phyloP scores from a whole-genome alignment of 2,113 vertebrate species.

The Siphamia tubifer region DNA sequence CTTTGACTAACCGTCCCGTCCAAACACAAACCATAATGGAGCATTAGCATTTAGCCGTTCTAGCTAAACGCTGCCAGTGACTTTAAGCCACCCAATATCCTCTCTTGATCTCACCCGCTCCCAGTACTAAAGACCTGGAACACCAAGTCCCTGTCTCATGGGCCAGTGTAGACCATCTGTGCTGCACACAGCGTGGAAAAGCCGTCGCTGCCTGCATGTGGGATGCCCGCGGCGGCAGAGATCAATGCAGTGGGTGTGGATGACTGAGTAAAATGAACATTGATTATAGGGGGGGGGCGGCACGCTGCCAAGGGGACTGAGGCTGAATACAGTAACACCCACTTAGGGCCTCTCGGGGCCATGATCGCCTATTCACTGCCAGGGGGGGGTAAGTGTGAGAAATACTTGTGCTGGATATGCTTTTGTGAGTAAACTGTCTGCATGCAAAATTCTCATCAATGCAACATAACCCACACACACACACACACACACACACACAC shows the following conservation, averaged over 20 bases:
- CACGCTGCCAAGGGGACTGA: constrained; percentile 30
- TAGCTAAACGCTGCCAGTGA: constrained; percentile 22
- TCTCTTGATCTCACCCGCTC: constrained; percentile 27
- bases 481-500: too few species aligned
- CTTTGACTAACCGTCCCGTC: neutral
- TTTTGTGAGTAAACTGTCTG: neutral
- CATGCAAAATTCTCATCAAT: neutral
- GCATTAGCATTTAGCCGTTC: constrained; percentile 25
- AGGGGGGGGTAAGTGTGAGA: neutral
- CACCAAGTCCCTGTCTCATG: constrained; percentile 24
- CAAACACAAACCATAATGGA: constrained; percentile 37
- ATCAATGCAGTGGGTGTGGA: constrained; percentile 63
- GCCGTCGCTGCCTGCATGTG: constrained; percentile 36
- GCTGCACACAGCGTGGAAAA: constrained; percentile 22
- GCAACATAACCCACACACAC: neutral
- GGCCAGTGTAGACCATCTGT: constrained; percentile 50
- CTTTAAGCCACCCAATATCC: constrained; percentile 9
- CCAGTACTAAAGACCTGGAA: constrained; percentile 34
- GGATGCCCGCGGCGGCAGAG: constrained; percentile 36
- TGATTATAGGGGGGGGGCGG: constrained; percentile 54
- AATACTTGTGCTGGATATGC: neutral
- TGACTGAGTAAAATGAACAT: constrained; percentile 66
- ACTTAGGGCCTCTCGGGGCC: neutral
- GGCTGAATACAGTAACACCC: constrained; percentile 28
- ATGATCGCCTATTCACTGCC: constrained; percentile 3